Percentiles rank a stretch among this genome's conserved stretches.
phyloP scores from a whole-genome alignment of 2,888 invertebrate species.

The Netelia fuscicornis region DNA sequence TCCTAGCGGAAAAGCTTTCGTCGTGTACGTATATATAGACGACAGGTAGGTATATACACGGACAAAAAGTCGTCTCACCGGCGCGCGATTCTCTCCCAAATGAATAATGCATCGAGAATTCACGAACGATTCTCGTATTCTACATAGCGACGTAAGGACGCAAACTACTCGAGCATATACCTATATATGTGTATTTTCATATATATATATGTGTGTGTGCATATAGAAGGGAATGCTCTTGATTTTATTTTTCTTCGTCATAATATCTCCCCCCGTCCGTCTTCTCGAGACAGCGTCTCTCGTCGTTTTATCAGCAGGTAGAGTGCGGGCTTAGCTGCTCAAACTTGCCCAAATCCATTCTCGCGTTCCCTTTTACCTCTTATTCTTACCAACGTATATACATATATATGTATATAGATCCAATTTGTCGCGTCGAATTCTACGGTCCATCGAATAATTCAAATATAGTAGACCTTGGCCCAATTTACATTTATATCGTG shows the following conservation, averaged over 20 bases:
- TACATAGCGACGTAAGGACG: slow-evolving; percentile 55
- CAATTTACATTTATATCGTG: neutral
- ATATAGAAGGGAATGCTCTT: neutral
- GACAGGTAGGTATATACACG: neutral
- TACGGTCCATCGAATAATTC: slow-evolving; percentile 3
- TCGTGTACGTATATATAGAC: slow-evolving; percentile 5
- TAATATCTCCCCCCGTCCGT: slow-evolving; percentile 27
- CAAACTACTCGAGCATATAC: slow-evolving; percentile 10
- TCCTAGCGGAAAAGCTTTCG: slow-evolving; percentile 44
- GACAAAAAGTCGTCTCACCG: slow-evolving; percentile 34
- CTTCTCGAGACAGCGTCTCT: slow-evolving; percentile 1
- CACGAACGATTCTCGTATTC: slow-evolving; percentile 68
- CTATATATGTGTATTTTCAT: neutral
- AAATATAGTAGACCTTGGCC: neutral
- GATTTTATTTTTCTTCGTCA: slow-evolving; percentile 54
- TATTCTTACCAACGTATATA: neutral
- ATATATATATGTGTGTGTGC: neutral
- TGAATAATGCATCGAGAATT: slow-evolving; percentile 72
- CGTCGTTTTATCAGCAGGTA: slow-evolving; percentile 19
- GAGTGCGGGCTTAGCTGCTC: neutral
- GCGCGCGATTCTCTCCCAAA: slow-evolving; percentile 38
- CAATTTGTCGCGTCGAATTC: slow-evolving; percentile 11
- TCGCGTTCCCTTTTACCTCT: slow-evolving; percentile 12
- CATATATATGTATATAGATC: neutral
- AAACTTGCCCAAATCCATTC: slow-evolving; percentile 11